Evolutionary conservation across 2,113 vertebrate genomes (phyloP).

Genomic region (Ageneiosus marmoratus): DNA sequence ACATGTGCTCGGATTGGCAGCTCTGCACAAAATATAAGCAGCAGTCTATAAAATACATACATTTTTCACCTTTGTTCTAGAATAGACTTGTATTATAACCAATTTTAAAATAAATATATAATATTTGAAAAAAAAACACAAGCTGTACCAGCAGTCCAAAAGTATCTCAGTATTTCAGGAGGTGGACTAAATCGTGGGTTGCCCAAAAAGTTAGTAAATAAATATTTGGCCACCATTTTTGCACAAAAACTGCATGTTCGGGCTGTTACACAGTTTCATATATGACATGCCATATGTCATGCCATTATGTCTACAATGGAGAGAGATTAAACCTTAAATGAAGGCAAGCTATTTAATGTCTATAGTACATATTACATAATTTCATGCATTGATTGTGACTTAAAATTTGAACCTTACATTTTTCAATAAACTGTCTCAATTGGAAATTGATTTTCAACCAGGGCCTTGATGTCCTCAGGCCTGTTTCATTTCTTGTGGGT

Average conservation of each 20-base stretch:
- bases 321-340: not conserved
- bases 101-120: not conserved
- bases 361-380: not conserved
- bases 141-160: not conserved
- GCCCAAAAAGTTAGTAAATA: not conserved
- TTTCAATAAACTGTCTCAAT: constrained; percentile 40
- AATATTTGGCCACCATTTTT: not conserved
- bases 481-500: constrained; percentile 17
- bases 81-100: not conserved
- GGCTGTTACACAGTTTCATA: not conserved
- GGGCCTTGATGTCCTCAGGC: constrained; percentile 29
- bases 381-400: constrained; percentile 28
- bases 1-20: not conserved
- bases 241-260: not conserved
- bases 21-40: not conserved
- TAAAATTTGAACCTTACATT: constrained; percentile 31
- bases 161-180: not conserved
- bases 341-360: not conserved
- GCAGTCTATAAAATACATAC: not conserved
- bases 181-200: not conserved
- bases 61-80: not conserved
- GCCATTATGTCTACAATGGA: not conserved
- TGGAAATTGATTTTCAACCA: constrained; percentile 45
- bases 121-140: not conserved
- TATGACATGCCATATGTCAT: not conserved